Evolutionary conservation across 2,113 vertebrate genomes (phyloP), one percentile per base, ranked within the genome.

Genomic region (Podarcis cretensis): DNA sequence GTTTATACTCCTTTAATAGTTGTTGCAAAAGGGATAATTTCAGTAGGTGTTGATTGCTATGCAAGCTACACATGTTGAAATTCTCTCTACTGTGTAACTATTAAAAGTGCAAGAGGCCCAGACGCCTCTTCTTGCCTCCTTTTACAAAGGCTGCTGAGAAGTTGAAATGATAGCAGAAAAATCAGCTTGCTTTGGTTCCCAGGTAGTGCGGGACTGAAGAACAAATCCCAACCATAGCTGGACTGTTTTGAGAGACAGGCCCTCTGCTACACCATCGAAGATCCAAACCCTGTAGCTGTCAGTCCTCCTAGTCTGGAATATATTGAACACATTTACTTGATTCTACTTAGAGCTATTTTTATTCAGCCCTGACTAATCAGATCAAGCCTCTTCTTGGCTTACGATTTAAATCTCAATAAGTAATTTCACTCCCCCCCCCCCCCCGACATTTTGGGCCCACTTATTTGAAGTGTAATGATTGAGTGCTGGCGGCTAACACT

Each of bases 361-460:
- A 93, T 94, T 92, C 92, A 91, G 92, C 93, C 90, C 59, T 4
- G 0, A 90, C 88, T 96, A 95, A 96, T 94, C 92, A 54, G 30
- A 94, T 94, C 89, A 90, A 95, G 92, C 81, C 78, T 85, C 90
- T 93, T 92, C 91, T 93, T 93, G 93, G 95, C 92, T 93, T 88
- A 86, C 14, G 91, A 90, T 95, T 96, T 83, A 87, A 81, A 94
- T 89, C 92, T 93, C 90, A 94, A 12, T 89, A 90, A 94, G 86
- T 92, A 95, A 66, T 66, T 83, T 65, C 35, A 4, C 21, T 23
- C 1, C 25, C 6, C 13, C 93, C 94, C 93, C 94, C 86, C 87
- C 14, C 89, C 32, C 88, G n/a, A 94, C 93, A 89, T 87, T 87
- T 89, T 88, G 89, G 93, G 88, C 83, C 89, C 85, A 83, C 90